Evolutionary conservation across 2,888 invertebrate species (phyloP), one percentile per base, ranked within the genome.

Genomic region (Lasioglossum figueresi): DNA sequence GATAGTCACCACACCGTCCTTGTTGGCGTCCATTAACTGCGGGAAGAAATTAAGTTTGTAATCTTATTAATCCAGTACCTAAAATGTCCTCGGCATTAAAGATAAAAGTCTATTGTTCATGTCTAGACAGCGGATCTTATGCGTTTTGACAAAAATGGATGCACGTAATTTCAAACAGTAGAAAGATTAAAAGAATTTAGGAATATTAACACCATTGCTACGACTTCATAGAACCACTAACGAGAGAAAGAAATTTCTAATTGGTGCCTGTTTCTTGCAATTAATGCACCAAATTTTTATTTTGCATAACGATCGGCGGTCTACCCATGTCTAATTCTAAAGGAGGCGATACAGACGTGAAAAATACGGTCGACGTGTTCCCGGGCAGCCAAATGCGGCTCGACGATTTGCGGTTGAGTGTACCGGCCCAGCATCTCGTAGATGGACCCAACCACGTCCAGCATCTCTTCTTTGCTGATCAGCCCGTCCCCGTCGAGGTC

Each of bases 321-420:
- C 23, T 52, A n/a, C 8, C 2, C 52, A 1, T 14, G 14, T 4
- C 27, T 5, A 59, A 59, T 59, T 14, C 31, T 43, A 56, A 52
- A 31, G 34, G 68, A 71, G 31, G 19, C 0, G 23, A 72, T 75
- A 95, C 97, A 96, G 93, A 98, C 98, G 94, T 98, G 97, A 94
- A 98, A 98, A 93, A 98, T 97, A 92, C 97, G 96, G 92, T 98
- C 98, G 68, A 98, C 98, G 93, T 98, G 98, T 82, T 98, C 97
- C 91, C 97, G 96, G 8, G 98, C 97, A 0, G 98, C 97, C 71
- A 96, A 96, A 48, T 95, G 94, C 16, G 95, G 94, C 88, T 97
- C 97, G 80, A 97, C 96, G 4, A 97, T 97, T 27, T 96, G 96
- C 0, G 98, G 98, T 78, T 96, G 96, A 0, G 98, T 97, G 83